Conservation (phyloP, 2,888 invertebrate genomes). For the Protodeltote pygarga region DNA sequence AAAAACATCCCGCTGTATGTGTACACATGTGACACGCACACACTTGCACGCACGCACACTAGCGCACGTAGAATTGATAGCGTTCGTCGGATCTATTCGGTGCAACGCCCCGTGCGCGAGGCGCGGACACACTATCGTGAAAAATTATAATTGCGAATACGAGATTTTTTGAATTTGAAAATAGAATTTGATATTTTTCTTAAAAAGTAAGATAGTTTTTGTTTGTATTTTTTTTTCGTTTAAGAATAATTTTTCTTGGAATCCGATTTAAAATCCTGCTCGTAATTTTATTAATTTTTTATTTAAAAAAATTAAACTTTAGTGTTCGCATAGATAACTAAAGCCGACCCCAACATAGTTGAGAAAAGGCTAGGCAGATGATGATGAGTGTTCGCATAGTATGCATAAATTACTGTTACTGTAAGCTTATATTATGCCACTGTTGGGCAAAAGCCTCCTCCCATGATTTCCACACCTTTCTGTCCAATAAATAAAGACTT, state of each 20-base stretch:
- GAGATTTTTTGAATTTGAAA: constrained; percentile 1
- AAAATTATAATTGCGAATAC: neutral
- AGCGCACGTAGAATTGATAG: constrained; percentile 71
- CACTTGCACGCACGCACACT: constrained; percentile 59
- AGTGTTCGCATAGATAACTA: no score
- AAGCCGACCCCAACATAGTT: no score
- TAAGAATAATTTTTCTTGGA: neutral
- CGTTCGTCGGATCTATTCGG: constrained; percentile 80
- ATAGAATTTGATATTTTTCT: neutral
- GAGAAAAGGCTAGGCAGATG: no score
- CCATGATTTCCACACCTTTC: no score
- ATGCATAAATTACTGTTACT: no score
- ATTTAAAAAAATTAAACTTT: no score
- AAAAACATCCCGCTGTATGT: constrained; percentile 50
- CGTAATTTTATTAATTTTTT: no score
- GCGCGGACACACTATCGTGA: constrained; percentile 55
- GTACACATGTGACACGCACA: constrained; percentile 68
- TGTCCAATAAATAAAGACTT: neutral
- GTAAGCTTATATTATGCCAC: no score
- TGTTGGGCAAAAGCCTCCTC: no score
- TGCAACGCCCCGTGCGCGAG: constrained; percentile 79
- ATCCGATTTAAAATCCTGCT: no score
- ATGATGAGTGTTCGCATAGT: no score
- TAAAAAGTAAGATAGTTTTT: neutral
- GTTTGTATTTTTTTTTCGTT: neutral